These are phyloP conservation scores for Acronicta psi DNA, from an alignment of 2,888 invertebrate genomes.

Conservation along the genomic window DNA sequence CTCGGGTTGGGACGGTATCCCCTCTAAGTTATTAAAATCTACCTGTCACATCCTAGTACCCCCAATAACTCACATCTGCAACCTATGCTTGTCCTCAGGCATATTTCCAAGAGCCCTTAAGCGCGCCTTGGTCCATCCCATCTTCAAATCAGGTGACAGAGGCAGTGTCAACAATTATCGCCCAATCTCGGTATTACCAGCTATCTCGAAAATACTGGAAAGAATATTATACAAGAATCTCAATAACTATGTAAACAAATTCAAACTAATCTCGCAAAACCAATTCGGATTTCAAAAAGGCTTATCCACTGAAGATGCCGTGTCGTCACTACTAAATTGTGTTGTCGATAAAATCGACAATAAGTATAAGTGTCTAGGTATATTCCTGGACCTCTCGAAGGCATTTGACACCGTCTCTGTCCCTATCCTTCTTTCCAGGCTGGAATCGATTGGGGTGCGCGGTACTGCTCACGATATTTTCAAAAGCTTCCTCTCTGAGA, in stretches of 20 bases:
- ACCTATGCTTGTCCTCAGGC: constrained; percentile 5
- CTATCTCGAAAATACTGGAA: constrained; percentile 9
- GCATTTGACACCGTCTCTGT: constrained; percentile 4
- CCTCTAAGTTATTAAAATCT: too few species aligned
- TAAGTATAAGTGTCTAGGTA: constrained; percentile 2
- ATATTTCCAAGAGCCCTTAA: constrained; percentile 5
- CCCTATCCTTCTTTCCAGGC: neutral
- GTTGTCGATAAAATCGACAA: constrained; percentile 1
- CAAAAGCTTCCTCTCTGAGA: constrained; percentile 4
- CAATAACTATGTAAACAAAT: constrained; percentile 1
- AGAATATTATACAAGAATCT: constrained; percentile 1
- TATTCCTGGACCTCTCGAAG: constrained; percentile 7
- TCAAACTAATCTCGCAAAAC: constrained; percentile 1
- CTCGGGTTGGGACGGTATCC: too few species aligned
- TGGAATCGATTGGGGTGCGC: neutral
- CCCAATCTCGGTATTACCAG: constrained; percentile 10
- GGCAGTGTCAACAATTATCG: constrained; percentile 7
- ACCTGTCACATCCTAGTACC: constrained; percentile 2
- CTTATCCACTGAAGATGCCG: constrained; percentile 3
- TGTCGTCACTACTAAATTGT: neutral
- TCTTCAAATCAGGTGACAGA: constrained; percentile 7
- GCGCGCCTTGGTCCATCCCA: neutral
- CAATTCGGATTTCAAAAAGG: constrained; percentile 1
- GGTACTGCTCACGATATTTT: constrained; percentile 5
- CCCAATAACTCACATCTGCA: constrained; percentile 5